A percentile compares a stretch with the other conserved stretches of the same genome.
Conservation (phyloP, 2,888 invertebrate species). For the Hyalella azteca region DNA sequence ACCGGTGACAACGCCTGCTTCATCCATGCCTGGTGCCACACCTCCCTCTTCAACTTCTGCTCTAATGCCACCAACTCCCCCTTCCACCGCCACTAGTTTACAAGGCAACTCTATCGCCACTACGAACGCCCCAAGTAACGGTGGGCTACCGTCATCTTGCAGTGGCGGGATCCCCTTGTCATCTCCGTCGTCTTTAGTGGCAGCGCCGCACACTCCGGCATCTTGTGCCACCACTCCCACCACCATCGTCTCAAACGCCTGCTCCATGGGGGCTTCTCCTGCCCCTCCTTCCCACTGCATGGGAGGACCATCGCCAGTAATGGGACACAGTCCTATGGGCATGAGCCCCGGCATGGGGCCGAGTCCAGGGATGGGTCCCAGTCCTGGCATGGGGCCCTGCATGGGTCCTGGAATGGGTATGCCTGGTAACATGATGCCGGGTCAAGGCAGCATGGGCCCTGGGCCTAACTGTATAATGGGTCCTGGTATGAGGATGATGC, state of each 20-base stretch:
- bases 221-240: slow-evolving; percentile 34
- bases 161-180: not conserved
- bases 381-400: slow-evolving; percentile 59
- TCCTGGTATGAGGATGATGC: slow-evolving; percentile 58
- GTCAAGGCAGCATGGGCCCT: slow-evolving; percentile 57
- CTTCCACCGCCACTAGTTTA: slow-evolving; percentile 56
- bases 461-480: slow-evolving; percentile 57
- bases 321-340: slow-evolving; percentile 60
- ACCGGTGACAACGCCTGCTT: slow-evolving; percentile 51
- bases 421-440: slow-evolving; percentile 57
- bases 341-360: slow-evolving; percentile 59
- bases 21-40: slow-evolving; percentile 53
- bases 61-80: slow-evolving; percentile 53
- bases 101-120: slow-evolving; percentile 59
- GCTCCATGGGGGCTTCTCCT: slow-evolving; percentile 48
- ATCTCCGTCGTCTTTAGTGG: not conserved
- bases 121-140: slow-evolving; percentile 57
- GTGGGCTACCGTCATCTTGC: slow-evolving; percentile 56
- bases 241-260: slow-evolving; percentile 8
- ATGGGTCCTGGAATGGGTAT: slow-evolving; percentile 62
- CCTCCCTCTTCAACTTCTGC: slow-evolving; percentile 51
- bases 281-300: slow-evolving; percentile 55
- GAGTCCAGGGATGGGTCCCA: slow-evolving; percentile 57
- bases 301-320: slow-evolving; percentile 57
- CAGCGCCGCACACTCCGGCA: not conserved